These are phyloP conservation scores for Alaudala cheleensis DNA, from an alignment of 2,113 vertebrate genomes.

Conservation along the genomic window DNA sequence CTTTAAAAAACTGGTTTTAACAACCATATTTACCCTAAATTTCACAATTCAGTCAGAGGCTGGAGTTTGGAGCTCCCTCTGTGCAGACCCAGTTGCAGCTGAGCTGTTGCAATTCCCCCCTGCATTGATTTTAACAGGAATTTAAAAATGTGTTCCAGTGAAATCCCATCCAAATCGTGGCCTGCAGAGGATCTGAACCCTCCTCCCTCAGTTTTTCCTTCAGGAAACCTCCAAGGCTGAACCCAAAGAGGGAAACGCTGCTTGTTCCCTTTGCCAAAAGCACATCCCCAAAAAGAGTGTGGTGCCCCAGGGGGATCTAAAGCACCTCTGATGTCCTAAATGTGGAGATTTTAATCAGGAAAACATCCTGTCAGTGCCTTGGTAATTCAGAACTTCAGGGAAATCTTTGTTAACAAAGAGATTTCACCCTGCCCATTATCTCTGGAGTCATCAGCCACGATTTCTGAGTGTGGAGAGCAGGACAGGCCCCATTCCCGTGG, in stretches of 20 bases:
- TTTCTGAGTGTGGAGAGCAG: background rate
- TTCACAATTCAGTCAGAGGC: background rate
- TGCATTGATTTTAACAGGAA: background rate
- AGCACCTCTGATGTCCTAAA: background rate
- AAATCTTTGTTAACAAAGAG: background rate
- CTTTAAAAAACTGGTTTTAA: background rate
- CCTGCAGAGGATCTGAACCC: background rate
- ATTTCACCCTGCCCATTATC: background rate
- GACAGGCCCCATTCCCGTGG: constrained; percentile 41
- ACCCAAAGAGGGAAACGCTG: background rate
- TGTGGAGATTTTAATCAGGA: background rate
- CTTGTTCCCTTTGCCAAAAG: background rate
- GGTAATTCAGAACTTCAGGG: background rate
- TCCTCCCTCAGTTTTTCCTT: background rate
- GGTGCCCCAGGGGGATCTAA: background rate
- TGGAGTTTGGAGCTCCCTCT: background rate
- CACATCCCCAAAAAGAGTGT: accelerated
- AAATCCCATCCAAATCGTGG: background rate
- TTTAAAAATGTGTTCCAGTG: background rate
- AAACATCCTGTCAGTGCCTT: background rate
- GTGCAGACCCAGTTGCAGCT: background rate
- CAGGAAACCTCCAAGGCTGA: background rate
- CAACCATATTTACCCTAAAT: background rate
- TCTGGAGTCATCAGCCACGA: background rate
- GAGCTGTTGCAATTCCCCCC: background rate